These are phyloP conservation scores for Corythoichthys haematopterus DNA, from an alignment of 2,113 vertebrate genomes.

Conservation along the genomic window DNA sequence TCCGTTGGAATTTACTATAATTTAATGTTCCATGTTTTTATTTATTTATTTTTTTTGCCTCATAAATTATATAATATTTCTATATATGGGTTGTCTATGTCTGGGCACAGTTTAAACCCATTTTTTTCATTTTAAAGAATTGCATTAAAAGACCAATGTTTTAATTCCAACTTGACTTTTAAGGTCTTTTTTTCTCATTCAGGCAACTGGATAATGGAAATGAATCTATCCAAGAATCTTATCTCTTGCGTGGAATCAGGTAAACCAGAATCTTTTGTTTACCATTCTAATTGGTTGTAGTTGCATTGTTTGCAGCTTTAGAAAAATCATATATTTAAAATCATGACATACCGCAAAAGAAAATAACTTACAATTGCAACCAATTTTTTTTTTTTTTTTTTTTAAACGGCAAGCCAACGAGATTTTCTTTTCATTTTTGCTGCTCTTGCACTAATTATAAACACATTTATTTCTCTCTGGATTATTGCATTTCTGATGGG, in stretches of 20 bases:
- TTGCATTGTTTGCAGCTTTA: not conserved
- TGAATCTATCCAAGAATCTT: conserved; percentile 66
- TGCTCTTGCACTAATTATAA: not conserved
- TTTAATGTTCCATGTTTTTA: no score
- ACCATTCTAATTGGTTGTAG: not conserved
- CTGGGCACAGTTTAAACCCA: not conserved
- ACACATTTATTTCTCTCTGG: not conserved
- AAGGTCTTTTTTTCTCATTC: conserved; percentile 48
- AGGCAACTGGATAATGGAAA: conserved; percentile 70
- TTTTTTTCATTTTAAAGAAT: not conserved
- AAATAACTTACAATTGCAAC: not conserved
- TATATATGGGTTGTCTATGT: not conserved
- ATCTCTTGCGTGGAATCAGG: conserved; percentile 61
- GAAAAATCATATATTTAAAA: not conserved
- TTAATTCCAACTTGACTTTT: not conserved
- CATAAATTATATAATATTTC: no score
- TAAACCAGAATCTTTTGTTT: conserved; percentile 20
- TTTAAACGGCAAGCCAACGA: not conserved
- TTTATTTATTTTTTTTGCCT: no score
- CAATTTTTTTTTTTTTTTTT: no score
- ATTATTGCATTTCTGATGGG: not conserved
- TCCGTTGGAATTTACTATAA: no score
- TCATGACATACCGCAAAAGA: not conserved
- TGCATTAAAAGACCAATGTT: not conserved
- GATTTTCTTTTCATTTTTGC: not conserved